Conservation (phyloP, 2,113 vertebrate genomes). For the Scomber scombrus region DNA sequence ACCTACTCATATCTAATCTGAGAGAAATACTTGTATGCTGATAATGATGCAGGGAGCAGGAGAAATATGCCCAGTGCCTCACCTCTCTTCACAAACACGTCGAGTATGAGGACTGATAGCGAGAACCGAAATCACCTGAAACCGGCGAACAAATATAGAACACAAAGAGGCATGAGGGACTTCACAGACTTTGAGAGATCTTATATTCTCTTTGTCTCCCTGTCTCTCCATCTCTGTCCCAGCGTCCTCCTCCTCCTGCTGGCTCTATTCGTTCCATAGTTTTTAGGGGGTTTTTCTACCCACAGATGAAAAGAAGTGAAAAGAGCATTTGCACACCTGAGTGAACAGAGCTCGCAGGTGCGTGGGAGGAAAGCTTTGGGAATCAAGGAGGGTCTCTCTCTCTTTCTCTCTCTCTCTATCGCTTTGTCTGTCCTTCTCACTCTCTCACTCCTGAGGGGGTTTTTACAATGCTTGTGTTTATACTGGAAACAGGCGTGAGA, state of each 20-base stretch:
- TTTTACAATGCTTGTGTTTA: conserved; percentile 69
- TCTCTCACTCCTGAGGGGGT: conserved; percentile 68
- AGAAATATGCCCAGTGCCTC: conserved; percentile 44
- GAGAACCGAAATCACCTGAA: conserved; percentile 31
- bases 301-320: conserved; percentile 65
- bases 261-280: conserved; percentile 33
- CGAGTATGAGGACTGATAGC: conserved; percentile 29
- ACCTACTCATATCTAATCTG: conserved; percentile 45
- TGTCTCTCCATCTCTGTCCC: conserved; percentile 46
- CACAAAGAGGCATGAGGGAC: conserved; percentile 59
- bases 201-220: conserved; percentile 62
- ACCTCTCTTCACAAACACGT: conserved; percentile 44
- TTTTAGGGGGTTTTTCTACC: conserved; percentile 19
- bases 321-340: conserved; percentile 78
- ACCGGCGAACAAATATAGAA: conserved; percentile 54
- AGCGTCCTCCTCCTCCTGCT: conserved; percentile 46
- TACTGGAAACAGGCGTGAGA: conserved; percentile 60
- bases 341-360: conserved; percentile 71
- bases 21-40: conserved; percentile 45
- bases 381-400: conserved; percentile 68
- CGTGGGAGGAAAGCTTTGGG: conserved; percentile 74
- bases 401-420: conserved; percentile 39
- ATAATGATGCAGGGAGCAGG: conserved; percentile 31
- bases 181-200: conserved; percentile 58
- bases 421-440: conserved; percentile 54